Evolutionary conservation across 2,888 invertebrate species (phyloP), one percentile per base, ranked within the genome.

Genomic region (Ommatoiulus sabulosus): DNA sequence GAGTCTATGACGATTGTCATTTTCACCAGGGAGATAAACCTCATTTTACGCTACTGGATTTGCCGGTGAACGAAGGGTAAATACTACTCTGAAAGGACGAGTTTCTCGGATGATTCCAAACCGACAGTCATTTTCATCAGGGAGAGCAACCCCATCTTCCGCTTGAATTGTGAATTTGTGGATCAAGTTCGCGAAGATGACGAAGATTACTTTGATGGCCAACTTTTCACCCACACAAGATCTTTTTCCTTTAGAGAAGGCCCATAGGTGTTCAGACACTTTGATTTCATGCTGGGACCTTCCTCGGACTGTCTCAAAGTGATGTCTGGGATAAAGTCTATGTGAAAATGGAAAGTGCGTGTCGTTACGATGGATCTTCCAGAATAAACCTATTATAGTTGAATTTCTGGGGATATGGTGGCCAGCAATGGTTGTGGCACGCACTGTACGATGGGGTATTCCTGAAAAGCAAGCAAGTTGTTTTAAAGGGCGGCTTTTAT

Each of bases 211-310:
- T 95, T 96, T 96, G 90, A 94, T 94, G 0, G 96, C 96, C 84
- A 97, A 92, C 91, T 97, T 97, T 90, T 97, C 97, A 0, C 97
- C 97, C 0, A 97, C 94, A 91, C 97, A 97, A 94, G 96, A 95
- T 57, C 97, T 94, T 92, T 97, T 96, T 3, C 88, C 85, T 24
- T 4, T 44, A 17, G 46, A 46, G 46, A 46, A 46, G 8, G 89
- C 95, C 95, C 3, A 93, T 91, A 89, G 95, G 94, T 88, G 93
- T 93, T 0, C 95, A 96, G 72, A 95, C 94, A 0, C 94, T 93
- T 85, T 94, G 93, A 6, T 97, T 92, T 91, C n/a, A n/a, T n/a
- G n/a, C n/a, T n/a, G n/a, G n/a, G n/a, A n/a, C n/a, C n/a, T n/a
- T n/a, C n/a, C n/a, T n/a, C n/a, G n/a, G n/a, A n/a, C n/a, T n/a